phyloP scores from a whole-genome alignment of 2,888 invertebrate genomes.

The Drosophila trichaetosa region DNA sequence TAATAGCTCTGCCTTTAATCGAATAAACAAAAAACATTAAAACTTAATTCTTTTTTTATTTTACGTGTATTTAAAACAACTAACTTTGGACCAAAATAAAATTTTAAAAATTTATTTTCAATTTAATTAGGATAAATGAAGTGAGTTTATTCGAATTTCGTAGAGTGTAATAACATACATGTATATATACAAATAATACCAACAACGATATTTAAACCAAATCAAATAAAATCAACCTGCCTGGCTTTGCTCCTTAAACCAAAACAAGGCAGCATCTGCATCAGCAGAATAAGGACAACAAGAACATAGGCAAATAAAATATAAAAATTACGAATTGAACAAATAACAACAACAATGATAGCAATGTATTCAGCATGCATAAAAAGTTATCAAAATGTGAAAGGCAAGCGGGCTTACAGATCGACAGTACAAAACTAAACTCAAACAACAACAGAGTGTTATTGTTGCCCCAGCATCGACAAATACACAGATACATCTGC shows the following conservation, averaged over 20 bases:
- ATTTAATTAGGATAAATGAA: no score
- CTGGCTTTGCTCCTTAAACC: constrained; percentile 8
- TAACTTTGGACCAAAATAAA: no score
- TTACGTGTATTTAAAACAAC: no score
- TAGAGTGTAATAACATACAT: background rate
- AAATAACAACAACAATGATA: constrained; percentile 50
- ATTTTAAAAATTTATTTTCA: no score
- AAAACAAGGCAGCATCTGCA: constrained; percentile 38
- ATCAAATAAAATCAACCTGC: constrained; percentile 13
- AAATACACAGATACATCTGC: constrained; percentile 12
- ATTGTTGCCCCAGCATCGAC: constrained; percentile 41
- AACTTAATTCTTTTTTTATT: no score
- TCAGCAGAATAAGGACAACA: constrained; percentile 8
- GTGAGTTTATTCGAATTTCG: no score
- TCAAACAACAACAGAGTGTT: constrained; percentile 29
- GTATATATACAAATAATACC: background rate
- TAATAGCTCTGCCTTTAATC: no score
- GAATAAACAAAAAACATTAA: no score
- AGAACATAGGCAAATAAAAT: constrained; percentile 59
- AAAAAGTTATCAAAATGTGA: constrained; percentile 74
- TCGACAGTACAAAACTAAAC: constrained; percentile 20
- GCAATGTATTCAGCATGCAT: constrained; percentile 38
- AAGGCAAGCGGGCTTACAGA: constrained; percentile 35
- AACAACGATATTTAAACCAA: background rate
- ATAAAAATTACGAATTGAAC: constrained; percentile 56